Percentiles rank a stretch among this genome's conserved stretches.
These are phyloP conservation scores for Stratiomys singularior DNA, from an alignment of 2,888 invertebrate genomes.

Conservation along the genomic window DNA sequence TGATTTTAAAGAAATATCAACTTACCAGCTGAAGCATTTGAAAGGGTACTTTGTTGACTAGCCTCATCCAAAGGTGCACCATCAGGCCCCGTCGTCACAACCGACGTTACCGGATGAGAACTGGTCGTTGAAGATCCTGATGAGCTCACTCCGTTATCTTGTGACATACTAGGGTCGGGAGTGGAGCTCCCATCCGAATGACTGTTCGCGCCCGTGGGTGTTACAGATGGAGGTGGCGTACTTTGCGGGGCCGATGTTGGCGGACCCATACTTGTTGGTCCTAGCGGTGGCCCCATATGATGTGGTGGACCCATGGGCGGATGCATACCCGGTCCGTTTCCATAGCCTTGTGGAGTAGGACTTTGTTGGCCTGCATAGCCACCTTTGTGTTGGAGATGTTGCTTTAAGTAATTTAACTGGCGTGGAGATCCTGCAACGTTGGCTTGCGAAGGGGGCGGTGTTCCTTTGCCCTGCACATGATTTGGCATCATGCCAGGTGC, in stretches of 20 bases:
- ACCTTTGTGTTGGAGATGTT: slow-evolving; percentile 78
- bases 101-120: slow-evolving; percentile 80
- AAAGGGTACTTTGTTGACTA: slow-evolving; percentile 91
- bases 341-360: slow-evolving; percentile 70
- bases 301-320: slow-evolving; percentile 71
- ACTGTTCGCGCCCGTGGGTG: slow-evolving; percentile 66
- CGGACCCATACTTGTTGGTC: slow-evolving; percentile 75
- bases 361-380: slow-evolving; percentile 69
- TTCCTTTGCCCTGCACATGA: slow-evolving; percentile 63
- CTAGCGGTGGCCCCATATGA: slow-evolving; percentile 69
- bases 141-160: slow-evolving; percentile 70
- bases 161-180: slow-evolving; percentile 67
- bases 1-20: slow-evolving; percentile 40
- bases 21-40: slow-evolving; percentile 90
- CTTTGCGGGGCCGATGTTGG: slow-evolving; percentile 69
- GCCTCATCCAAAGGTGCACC: slow-evolving; percentile 90
- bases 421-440: slow-evolving; percentile 66
- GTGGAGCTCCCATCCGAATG: slow-evolving; percentile 57
- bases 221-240: slow-evolving; percentile 58
- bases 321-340: slow-evolving; percentile 68
- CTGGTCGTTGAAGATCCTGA: slow-evolving; percentile 62
- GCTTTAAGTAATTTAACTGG: slow-evolving; percentile 75
- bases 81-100: slow-evolving; percentile 91
- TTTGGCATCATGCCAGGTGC: slow-evolving; percentile 62
- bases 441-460: slow-evolving; percentile 67